Evolutionary conservation across 1,140 invertebrate species (phyloP).

Genomic region (Cydia fagiglandana): DNA sequence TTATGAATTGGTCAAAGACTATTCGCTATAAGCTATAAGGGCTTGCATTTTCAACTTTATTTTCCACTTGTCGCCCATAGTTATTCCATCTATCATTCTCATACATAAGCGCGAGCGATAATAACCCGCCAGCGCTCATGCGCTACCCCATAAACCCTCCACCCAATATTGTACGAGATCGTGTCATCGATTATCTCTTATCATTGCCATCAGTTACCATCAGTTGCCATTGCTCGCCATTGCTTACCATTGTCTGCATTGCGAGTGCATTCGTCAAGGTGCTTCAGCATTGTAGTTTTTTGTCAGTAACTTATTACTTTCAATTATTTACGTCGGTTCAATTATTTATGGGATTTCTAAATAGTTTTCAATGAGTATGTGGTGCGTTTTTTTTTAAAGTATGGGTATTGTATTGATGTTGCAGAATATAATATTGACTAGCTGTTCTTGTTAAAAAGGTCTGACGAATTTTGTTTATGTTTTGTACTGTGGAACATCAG

Average conservation of each 20-base stretch:
- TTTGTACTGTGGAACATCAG: neutral
- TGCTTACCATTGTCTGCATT: slow-evolving; percentile 39
- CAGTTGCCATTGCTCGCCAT: slow-evolving; percentile 41
- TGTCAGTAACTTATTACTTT: slow-evolving; percentile 46
- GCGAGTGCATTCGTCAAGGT: slow-evolving; percentile 68
- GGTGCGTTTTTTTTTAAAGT: slow-evolving; percentile 1
- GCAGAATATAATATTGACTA: slow-evolving; percentile 31
- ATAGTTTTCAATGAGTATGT: slow-evolving; percentile 25
- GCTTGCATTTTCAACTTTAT: no score
- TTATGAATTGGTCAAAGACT: no score
- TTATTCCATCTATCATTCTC: no score
- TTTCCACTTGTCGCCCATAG: no score
- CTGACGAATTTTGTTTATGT: neutral
- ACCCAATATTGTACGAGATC: slow-evolving; percentile 69
- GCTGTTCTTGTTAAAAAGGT: neutral
- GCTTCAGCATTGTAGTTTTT: slow-evolving; percentile 44
- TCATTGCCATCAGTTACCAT: slow-evolving; percentile 32
- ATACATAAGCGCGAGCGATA: slow-evolving; percentile 9
- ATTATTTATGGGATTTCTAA: slow-evolving; percentile 26
- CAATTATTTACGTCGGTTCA: slow-evolving; percentile 34
- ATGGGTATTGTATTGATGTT: slow-evolving; percentile 36
- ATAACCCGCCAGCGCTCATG: slow-evolving; percentile 38
- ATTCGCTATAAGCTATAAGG: no score
- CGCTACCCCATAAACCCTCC: slow-evolving; percentile 44
- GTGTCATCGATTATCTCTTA: slow-evolving; percentile 67